These are phyloP conservation scores for Hololepta plana DNA, from an alignment of 2,888 invertebrate genomes.

Conservation along the genomic window DNA sequence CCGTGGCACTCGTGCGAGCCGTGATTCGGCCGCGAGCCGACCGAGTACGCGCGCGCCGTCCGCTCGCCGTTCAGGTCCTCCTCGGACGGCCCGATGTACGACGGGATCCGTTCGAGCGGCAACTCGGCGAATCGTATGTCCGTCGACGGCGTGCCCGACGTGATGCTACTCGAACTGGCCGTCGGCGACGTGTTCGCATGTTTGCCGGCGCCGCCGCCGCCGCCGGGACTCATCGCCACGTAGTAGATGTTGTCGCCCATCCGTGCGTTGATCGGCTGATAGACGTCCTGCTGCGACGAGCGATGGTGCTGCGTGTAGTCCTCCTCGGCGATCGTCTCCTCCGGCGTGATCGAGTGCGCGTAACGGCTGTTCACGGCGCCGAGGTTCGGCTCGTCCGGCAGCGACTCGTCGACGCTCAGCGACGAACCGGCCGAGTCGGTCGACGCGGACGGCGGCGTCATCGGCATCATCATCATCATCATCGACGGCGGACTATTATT, in stretches of 20 bases:
- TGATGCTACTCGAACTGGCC: conserved; percentile 54
- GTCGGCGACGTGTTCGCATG: conserved; percentile 35
- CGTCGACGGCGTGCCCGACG: conserved; percentile 67
- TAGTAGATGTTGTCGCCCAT: conserved; percentile 41
- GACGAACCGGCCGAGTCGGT: conserved; percentile 53
- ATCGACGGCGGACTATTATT: conserved; percentile 32
- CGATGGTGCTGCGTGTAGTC: conserved; percentile 27
- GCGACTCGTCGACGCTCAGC: conserved; percentile 35
- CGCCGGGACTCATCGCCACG: conserved; percentile 37
- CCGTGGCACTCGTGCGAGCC: too few relatives aligned
- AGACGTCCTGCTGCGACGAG: conserved; percentile 35
- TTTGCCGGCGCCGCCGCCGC: conserved; percentile 13
- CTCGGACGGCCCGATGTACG: conserved; percentile 46
- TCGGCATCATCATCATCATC: conserved; percentile 39
- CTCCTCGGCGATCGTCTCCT: conserved; percentile 48
- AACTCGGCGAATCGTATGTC: conserved; percentile 60
- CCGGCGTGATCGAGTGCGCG: conserved; percentile 37
- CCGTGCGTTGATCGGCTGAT: conserved; percentile 47
- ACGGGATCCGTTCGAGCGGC: conserved; percentile 62
- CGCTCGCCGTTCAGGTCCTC: conserved; percentile 38
- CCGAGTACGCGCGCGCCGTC: conserved; percentile 68
- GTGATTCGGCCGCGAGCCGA: conserved; percentile 64
- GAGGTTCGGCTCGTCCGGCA: conserved; percentile 11
- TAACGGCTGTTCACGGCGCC: conserved; percentile 18
- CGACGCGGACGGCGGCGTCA: conserved; percentile 42